These are phyloP conservation scores for Sceloporus undulatus DNA, from an alignment of 2,113 vertebrate species.

Conservation along the genomic window DNA sequence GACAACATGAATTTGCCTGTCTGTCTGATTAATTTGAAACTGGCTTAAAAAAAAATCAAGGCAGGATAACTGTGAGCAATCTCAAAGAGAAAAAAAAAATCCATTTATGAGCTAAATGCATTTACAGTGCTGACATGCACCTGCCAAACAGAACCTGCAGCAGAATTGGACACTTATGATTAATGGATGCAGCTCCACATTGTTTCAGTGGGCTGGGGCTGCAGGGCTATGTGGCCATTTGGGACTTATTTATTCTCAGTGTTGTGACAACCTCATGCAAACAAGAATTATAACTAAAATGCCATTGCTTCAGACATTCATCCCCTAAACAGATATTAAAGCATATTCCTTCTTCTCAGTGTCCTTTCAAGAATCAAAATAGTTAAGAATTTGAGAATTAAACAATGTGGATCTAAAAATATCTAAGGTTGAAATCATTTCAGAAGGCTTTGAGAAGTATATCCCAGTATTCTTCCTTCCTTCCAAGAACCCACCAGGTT, in stretches of 20 bases:
- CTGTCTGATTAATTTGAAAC: conserved; percentile 19
- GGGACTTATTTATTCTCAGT: conserved; percentile 59
- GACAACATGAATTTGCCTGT: conserved; percentile 3
- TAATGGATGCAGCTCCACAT: conserved; percentile 46
- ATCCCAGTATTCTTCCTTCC: not conserved
- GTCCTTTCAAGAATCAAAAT: not conserved
- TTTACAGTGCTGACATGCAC: conserved; percentile 32
- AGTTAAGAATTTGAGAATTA: conserved; percentile 35
- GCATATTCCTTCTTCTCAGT: not conserved
- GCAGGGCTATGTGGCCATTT: conserved; percentile 16
- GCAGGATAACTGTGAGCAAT: conserved; percentile 1
- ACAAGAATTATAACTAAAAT: conserved; percentile 37
- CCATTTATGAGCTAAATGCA: conserved; percentile 33
- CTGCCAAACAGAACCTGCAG: conserved; percentile 47
- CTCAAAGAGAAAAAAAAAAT: conserved; percentile 29
- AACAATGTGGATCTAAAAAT: conserved; percentile 35
- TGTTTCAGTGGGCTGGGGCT: conserved; percentile 19
- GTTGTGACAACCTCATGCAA: conserved; percentile 48
- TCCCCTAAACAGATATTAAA: conserved; percentile 3
- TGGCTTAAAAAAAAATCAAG: not conserved
- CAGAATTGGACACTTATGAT: conserved; percentile 41
- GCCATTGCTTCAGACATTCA: conserved; percentile 25
- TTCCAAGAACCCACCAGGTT: not conserved
- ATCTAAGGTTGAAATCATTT: not conserved
- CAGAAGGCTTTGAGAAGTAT: not conserved